These are phyloP conservation scores for Odontothrips loti DNA, from an alignment of 2,888 invertebrate species.

Conservation along the genomic window DNA sequence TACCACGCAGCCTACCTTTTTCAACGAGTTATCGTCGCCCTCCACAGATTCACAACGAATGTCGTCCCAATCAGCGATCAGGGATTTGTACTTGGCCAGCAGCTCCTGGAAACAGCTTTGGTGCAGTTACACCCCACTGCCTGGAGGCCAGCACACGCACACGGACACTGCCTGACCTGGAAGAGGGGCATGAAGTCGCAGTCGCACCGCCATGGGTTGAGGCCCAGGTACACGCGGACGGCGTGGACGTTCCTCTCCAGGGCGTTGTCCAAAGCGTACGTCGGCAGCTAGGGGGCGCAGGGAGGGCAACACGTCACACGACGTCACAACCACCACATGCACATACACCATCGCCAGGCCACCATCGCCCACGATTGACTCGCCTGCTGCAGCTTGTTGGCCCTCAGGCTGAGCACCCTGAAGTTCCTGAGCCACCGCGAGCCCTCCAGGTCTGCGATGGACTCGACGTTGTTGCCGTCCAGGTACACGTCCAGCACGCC, in stretches of 20 bases:
- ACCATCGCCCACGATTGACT: conserved; percentile 34
- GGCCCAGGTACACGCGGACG: conserved; percentile 63
- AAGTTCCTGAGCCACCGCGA: conserved; percentile 74
- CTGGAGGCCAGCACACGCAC: too few relatives aligned
- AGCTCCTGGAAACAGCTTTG: conserved; percentile 47
- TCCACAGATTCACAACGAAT: conserved; percentile 63
- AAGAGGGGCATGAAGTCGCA: conserved; percentile 75
- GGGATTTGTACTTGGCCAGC: conserved; percentile 56
- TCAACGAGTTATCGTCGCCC: conserved; percentile 59
- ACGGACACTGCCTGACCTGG: conserved; percentile 55
- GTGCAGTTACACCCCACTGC: too few relatives aligned
- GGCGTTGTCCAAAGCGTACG: conserved; percentile 75
- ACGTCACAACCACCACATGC: too few relatives aligned
- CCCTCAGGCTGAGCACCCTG: conserved; percentile 69
- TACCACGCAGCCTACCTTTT: conserved; percentile 50
- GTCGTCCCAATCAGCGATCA: conserved; percentile 65
- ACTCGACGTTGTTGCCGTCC: conserved; percentile 68
- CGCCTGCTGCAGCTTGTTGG: conserved; percentile 69
- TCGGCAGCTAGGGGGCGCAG: conserved; percentile 59
- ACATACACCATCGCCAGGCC: too few relatives aligned
- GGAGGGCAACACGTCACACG: not conserved
- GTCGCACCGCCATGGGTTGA: conserved; percentile 79
- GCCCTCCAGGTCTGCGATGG: conserved; percentile 66
- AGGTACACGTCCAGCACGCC: conserved; percentile 68
- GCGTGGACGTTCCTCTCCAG: conserved; percentile 67